These are phyloP conservation scores for Ursus arctos DNA, from an alignment of 2,113 vertebrate species.

Conservation along the genomic window DNA sequence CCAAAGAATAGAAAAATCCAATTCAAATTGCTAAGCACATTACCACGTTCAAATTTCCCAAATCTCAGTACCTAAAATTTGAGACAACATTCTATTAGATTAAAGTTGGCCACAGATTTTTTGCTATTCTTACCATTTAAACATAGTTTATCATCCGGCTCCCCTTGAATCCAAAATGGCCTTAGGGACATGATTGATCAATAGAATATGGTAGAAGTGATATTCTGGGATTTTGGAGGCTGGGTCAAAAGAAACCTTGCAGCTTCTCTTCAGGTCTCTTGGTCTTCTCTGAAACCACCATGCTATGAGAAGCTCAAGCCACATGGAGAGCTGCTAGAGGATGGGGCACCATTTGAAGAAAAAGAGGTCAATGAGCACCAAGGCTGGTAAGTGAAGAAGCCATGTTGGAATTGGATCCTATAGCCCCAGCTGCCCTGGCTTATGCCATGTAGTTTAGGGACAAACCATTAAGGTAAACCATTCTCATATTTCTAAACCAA, in stretches of 20 bases:
- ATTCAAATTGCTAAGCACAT: not conserved
- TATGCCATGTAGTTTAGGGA: not conserved
- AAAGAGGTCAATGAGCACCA: not conserved
- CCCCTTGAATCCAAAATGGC: not conserved
- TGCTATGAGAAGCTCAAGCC: not conserved
- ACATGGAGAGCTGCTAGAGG: not conserved
- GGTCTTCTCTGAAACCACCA: not conserved
- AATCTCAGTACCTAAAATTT: conserved; percentile 29
- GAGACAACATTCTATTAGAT: not conserved
- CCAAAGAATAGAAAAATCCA: not conserved
- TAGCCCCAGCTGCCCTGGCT: not conserved
- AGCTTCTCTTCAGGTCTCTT: not conserved
- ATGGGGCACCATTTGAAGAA: not conserved
- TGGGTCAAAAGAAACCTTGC: not conserved
- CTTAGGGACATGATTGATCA: not conserved
- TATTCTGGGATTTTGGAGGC: not conserved
- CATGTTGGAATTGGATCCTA: not conserved
- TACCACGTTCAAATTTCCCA: not conserved
- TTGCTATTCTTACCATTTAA: not conserved
- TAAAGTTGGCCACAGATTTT: not conserved
- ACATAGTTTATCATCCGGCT: not conserved
- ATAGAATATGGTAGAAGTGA: not conserved
- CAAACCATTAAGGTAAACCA: not conserved
- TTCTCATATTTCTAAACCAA: not conserved
- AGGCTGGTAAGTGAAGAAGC: not conserved